Conservation (phyloP, 2,888 invertebrate species). For the Pseudoips prasinana region DNA sequence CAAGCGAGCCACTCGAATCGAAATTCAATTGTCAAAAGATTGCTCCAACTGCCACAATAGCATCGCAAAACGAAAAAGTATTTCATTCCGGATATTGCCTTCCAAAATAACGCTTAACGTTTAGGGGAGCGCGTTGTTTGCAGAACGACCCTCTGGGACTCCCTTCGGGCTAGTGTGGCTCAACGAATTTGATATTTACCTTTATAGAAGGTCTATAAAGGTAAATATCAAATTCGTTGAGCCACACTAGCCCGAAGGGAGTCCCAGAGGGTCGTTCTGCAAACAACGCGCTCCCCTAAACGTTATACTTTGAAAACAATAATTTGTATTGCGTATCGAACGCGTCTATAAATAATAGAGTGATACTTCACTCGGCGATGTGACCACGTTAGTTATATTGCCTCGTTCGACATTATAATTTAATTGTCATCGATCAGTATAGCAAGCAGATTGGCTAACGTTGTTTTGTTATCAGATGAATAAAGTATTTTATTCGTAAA, state of each 20-base stretch:
- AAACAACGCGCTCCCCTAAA: constrained; percentile 80
- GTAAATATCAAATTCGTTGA: constrained; percentile 58
- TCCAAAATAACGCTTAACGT: constrained; percentile 64
- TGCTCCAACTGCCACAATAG: constrained; percentile 67
- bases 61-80: constrained; percentile 57
- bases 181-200: constrained; percentile 58
- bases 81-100: constrained; percentile 40
- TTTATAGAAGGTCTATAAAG: constrained; percentile 29
- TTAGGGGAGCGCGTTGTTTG: constrained; percentile 80
- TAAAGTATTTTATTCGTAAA: too few species aligned
- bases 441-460: too few species aligned
- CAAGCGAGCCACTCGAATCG: constrained; percentile 62
- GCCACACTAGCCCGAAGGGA: constrained; percentile 37
- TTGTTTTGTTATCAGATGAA: too few species aligned
- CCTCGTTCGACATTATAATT: constrained; percentile 45
- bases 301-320: constrained; percentile 83
- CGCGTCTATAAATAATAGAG: constrained; percentile 81
- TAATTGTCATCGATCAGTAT: too few species aligned
- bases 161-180: constrained; percentile 36
- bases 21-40: constrained; percentile 81
- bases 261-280: constrained; percentile 73
- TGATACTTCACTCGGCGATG: constrained; percentile 70
- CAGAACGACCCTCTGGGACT: constrained; percentile 71
- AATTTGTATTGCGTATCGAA: constrained; percentile 83
- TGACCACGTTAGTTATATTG: constrained; percentile 46